Evolutionary conservation across 2,797 vertebrate genomes (phyloP), one percentile per base, ranked within the genome.

Genomic region (Rachycentron canadum): DNA sequence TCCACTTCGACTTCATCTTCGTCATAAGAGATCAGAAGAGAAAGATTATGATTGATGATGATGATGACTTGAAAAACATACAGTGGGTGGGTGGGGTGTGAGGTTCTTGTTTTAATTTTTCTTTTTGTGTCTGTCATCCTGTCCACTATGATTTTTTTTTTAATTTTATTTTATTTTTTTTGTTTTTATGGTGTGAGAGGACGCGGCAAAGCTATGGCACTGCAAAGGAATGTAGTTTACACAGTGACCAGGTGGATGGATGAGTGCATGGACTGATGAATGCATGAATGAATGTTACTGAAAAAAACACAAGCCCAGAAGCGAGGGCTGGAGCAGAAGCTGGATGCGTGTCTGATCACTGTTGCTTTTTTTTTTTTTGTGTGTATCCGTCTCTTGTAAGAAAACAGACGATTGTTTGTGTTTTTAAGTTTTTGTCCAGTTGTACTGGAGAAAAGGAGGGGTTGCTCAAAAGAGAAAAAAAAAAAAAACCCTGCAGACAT

Each of bases 1-100:
- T 94, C 96, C 86, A 92, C 96, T 0, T 96, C 97, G 62, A 97
- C 94, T n/a, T 94, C 95, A 0, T 95, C 95, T 11, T 94, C 95
- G 1, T 95, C 95, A 49, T 96, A 95, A 93, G 82, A 91, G 85
- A 87, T 50, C 66, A 82, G 61, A 49, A 65, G 64, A 32, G 52
- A 69, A 71, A 73, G 55, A 64, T 30, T 64, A 83, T 40, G 79
- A 75, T 25, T 56, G 58, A 21, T 65, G 13, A 67, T 2, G 28
- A 50, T 25, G 78, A 85, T 90, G 85, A 91, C 89, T 91, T 87
- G 86, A 81, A 87, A 83, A 81, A 79, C 23, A 11, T 53, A 62
- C 47, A 59, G 60, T 47, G 71, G 59, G 69, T 58, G 82, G 73
- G 57, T 79, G 69, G 78, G 80, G 75, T 78, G 79, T 72, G 85